Base-by-base conservation (phyloP, 35 echinoderm and acorn worm genomes). In the Ptychodera flava region DNA sequence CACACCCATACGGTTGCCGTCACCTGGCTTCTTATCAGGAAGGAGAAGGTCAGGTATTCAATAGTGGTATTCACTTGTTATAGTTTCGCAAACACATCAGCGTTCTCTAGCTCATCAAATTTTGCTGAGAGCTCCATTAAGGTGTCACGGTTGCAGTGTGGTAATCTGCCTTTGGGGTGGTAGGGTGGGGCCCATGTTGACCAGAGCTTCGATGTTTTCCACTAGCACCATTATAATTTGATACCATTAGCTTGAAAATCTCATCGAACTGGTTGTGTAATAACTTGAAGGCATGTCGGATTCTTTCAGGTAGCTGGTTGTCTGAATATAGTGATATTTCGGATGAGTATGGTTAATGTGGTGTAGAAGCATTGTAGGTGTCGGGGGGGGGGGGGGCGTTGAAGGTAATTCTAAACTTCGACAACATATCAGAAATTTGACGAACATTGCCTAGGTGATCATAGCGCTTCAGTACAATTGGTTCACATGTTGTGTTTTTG, bases 161-260 rank as follows among this genome's bases (percentile, higher is more conserved):
- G 28, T 82, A 82, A 1, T 33, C 80, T 82, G 32, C 80, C 80
- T 33, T n/a, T 82, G 80, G 1, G 80, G 80, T 82, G 80, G 80
- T 33, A 33, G 80, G 16, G 30, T 29, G 12, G 45, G 45, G 78
- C 78, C 78, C 78, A 82, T 82, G 80, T 82, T 82, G 80, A 33
- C 80, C 1, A 82, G 2, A 27, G 80, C 80, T 82, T 82, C 80
- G 1, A 82, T 33, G 1, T 82, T n/a, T 82, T 0, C 80, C 80
- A 82, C 80, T 32, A 2, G 32, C 80, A 2, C 16, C 80, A 33
- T 82, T 82, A 1, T 32, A 82, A 29, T 82, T 82, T 0, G 80
- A 32, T 82, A 82, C 16, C 22, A 14, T 33, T 10, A 33, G 80
- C 0, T 32, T 82, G 34, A 82, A 82, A 33, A 80, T 29, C 12